Percentiles rank a stretch among this genome's conserved stretches.
Evolutionary conservation across 2,113 vertebrate genomes (phyloP).

Genomic region (Halichoerus grypus): DNA sequence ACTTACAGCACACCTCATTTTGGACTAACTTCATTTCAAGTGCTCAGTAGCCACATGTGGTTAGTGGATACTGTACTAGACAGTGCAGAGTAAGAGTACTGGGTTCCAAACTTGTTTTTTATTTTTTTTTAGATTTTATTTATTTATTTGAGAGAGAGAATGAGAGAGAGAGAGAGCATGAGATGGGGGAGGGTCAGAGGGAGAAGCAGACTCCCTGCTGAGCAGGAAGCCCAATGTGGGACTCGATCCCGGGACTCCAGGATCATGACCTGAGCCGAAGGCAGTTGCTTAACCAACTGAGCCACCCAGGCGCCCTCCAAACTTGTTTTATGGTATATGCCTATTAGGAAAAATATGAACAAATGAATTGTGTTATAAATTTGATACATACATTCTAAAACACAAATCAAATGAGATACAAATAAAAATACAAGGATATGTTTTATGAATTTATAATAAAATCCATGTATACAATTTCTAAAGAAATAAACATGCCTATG

Average conservation of each 20-base stretch:
- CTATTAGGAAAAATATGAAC: neutral
- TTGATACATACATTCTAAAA: neutral
- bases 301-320: neutral
- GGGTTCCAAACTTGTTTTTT: neutral
- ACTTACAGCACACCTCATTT: neutral
- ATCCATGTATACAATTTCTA: neutral
- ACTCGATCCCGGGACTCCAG: no score
- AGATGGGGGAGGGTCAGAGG: no score
- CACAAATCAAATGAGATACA: neutral
- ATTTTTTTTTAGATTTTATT: no score
- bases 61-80: neutral
- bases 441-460: neutral
- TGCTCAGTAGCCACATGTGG: neutral
- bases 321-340: neutral
- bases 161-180: no score
- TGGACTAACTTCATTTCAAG: neutral
- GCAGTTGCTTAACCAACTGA: no score
- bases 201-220: no score
- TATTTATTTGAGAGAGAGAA: no score
- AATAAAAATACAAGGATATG: neutral
- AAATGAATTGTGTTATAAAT: neutral
- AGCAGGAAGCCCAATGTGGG: no score
- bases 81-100: fast-evolving
- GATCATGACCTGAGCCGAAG: no score
- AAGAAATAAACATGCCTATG: neutral